Percentiles rank a stretch among this genome's conserved stretches.
Conservation (phyloP, 2,113 vertebrate genomes). For the Proteles cristata region DNA sequence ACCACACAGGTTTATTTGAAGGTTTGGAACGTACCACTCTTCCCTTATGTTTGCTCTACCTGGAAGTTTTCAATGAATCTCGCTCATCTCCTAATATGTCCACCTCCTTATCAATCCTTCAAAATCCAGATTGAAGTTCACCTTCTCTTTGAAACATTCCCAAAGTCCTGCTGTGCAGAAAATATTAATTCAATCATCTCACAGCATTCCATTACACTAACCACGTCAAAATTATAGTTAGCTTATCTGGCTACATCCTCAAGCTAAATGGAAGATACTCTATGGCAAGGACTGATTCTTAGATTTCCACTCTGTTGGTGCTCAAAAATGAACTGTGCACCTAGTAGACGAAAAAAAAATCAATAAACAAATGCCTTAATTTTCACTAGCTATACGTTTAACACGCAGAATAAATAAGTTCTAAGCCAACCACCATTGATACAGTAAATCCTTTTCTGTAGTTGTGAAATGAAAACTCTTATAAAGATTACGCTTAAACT, state of each 20-base stretch:
- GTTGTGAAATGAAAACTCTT: conserved; percentile 39
- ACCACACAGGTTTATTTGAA: too few species aligned
- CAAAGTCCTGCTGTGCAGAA: background rate
- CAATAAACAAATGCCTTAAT: background rate
- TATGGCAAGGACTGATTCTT: background rate
- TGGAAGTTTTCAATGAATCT: background rate
- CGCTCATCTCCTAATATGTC: background rate
- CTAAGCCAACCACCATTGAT: background rate
- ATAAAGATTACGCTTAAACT: conserved; percentile 7
- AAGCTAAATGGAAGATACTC: background rate
- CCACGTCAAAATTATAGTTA: background rate
- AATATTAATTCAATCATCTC: background rate
- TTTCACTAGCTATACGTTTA: background rate
- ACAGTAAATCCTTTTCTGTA: background rate
- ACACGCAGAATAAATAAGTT: background rate
- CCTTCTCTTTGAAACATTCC: conserved; percentile 13
- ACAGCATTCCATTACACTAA: background rate
- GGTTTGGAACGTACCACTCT: background rate
- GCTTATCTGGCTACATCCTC: background rate
- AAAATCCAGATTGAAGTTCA: conserved; percentile 13
- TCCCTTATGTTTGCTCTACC: background rate
- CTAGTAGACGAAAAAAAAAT: background rate
- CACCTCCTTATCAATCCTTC: background rate
- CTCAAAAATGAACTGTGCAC: conserved; percentile 12
- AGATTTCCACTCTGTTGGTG: background rate